Base-by-base conservation (phyloP, 92 coral and sea anemone genomes). In the Palythoa grandiflora region DNA sequence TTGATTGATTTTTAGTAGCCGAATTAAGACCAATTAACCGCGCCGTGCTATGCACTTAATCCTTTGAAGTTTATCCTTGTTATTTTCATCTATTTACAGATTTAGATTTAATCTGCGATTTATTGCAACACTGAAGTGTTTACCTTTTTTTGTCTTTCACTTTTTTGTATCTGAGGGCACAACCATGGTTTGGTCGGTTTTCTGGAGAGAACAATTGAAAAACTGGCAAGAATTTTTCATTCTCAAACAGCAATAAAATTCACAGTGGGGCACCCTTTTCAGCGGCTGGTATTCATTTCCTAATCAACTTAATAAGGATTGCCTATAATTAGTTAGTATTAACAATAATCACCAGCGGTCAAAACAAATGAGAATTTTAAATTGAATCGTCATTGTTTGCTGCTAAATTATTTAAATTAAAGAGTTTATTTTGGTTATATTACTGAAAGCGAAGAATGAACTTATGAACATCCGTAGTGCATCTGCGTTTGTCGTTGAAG, bases 211-310 rank as follows among this genome's bases (percentile, higher is more conserved):
- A 66, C 75, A 81, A 65, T 81, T 66, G 75, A 81, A 81, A 81
- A 81, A 66, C 75, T 65, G 75, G 75, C 20, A 81, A 66, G 75
- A 81, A 65, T 81, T 81, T 81, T 81, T 47, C 9, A 81, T 44
- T 16, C 75, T 66, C 61, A 81, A 81, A 66, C 76, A 81, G 91
- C 91, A 91, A 91, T 91, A 88, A 68, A 91, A 77, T 12, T 88
- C 89, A 1, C 93, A 47, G 91, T 81, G 63, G 93, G 93, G 91
- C 84, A 89, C 75, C 90, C 37, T 17, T 48, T 71, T 75, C 75
- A 60, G 65, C 80, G 75, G 87, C 74, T 71, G 60, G 75, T 68
- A 81, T 83, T 88, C 80, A 88, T 77, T 91, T 74, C 87, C 78
- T 75, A 81, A 81, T 77, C 84, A 77, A 87, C 77, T 91, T 83